Conservation (phyloP, 2,113 vertebrate genomes). For the Harpagus bidentatus region DNA sequence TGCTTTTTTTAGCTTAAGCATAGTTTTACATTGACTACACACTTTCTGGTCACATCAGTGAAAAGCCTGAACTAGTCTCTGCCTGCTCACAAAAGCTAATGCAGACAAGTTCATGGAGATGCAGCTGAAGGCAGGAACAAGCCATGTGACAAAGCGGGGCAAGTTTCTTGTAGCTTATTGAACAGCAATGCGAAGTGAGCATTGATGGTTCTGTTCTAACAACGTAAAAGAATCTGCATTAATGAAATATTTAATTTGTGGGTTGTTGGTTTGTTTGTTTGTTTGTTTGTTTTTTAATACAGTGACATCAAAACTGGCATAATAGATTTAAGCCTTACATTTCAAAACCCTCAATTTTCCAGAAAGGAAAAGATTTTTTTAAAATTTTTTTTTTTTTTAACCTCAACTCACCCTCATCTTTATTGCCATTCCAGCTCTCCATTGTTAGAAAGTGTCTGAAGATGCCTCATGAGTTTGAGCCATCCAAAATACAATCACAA, state of each 20-base stretch:
- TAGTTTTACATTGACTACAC: background rate
- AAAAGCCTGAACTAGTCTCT: background rate
- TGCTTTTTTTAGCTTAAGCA: background rate
- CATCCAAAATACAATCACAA: background rate
- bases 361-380: background rate
- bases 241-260: background rate
- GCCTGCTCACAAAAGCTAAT: background rate
- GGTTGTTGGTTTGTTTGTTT: background rate
- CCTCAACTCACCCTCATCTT: background rate
- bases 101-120: background rate
- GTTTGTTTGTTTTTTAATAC: background rate
- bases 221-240: background rate
- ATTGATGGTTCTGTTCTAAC: background rate
- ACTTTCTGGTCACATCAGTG: background rate
- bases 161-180: background rate
- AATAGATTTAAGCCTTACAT: background rate
- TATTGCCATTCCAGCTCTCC: background rate
- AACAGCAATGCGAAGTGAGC: background rate
- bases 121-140: background rate
- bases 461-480: background rate
- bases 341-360: background rate
- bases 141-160: fast-evolving
- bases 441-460: background rate
- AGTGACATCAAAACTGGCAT: background rate
- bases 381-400: background rate